Base-by-base conservation (phyloP, 2,113 vertebrate species). In the Saguinus midas region DNA sequence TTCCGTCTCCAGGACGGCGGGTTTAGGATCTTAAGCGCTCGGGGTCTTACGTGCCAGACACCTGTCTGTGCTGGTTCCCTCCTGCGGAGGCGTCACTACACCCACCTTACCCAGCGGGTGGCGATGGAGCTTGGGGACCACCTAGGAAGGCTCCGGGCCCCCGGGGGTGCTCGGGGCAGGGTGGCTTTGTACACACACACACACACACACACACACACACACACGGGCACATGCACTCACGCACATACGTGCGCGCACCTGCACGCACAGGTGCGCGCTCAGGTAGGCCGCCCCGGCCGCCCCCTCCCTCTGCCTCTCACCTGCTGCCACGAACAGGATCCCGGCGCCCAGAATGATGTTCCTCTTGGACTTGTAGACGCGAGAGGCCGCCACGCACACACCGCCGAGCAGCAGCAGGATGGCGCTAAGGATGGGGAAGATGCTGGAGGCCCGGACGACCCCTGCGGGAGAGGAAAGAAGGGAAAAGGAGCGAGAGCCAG, bases 341-440 rank as follows among this genome's bases (percentile, higher is more conserved):
- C 99, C 99, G 2, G 99, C 99, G 2, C 99, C 99, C 68, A 99
- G 99, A 92, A 99, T 99, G 95, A 99, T 99, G 99, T 99, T 99
- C 90, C 99, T 98, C 98, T 99, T 99, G 97, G 99, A 99, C 97
- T 99, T 99, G 98, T 99, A 99, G 98, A 99, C 99, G 73, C 99
- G 99, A 93, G 99, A 99, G 97, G 99, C 99, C 37, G 99, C 99
- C 90, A 99, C 99, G 91, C 99, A 99, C 96, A 99, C 98, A 14
- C 99, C 99, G 90, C 99, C 99, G 97, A 99, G 99, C 95, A 99
- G 98, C 98, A 99, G 98, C 97, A 99, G 98, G 96, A 99, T 99
- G 86, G 99, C 99, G 96, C 99, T 99, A 97, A 99, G 99, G 98
- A 99, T 99, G 8, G 99, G 99, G 98, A 99, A 99, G 98, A 99